Evolutionary conservation across 2,797 vertebrate genomes (phyloP), one percentile per base, ranked within the genome.

Genomic region (Scolopax rusticola): DNA sequence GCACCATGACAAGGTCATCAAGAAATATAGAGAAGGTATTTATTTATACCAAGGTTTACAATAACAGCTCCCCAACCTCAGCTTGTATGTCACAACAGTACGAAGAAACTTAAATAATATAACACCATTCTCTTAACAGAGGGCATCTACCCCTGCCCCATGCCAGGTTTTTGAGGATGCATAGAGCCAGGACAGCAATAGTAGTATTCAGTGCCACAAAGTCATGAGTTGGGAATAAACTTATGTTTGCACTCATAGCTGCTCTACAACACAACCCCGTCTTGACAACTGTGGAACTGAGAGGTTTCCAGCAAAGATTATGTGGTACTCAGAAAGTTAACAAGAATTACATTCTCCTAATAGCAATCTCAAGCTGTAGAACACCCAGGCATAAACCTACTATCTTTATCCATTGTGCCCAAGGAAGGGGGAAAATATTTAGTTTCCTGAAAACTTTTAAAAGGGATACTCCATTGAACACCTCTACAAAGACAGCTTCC

Each of bases 111-210:
- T 10, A 4, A 33, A 67, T 11, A 38, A 16, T 9, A 17, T 8
- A 10, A 32, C 19, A 36, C 21, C 20, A 8, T 59, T 12, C 4
- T 36, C 20, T 51, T 21, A 65, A 45, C 7, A 38, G 8, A 41
- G 4, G 18, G 19, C 50, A 59, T 9, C 21, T 43, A 7, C 4
- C 9, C 23, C 32, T 28, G 38, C 19, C 12, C 20, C 15, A 20
- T 0, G 2, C 12, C 24, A 32, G 14, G 17, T n/a, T 51, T 51
- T 47, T 1, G 2, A 64, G 23, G 23, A 30, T 36, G 23, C 16
- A 2, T 0, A 15, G 18, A 51, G 14, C 36, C 13, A 2, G 28
- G 47, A 65, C 7, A 11, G 21, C 51, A 67, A 40, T 7, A 25
- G 6, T 47, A 69, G 19, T 13, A 24, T 18, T 64, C 36, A 14